Percentiles rank a stretch among this genome's conserved stretches.
Evolutionary conservation across 2,797 vertebrate species (phyloP).

Genomic region (Harpagifer antarcticus): DNA sequence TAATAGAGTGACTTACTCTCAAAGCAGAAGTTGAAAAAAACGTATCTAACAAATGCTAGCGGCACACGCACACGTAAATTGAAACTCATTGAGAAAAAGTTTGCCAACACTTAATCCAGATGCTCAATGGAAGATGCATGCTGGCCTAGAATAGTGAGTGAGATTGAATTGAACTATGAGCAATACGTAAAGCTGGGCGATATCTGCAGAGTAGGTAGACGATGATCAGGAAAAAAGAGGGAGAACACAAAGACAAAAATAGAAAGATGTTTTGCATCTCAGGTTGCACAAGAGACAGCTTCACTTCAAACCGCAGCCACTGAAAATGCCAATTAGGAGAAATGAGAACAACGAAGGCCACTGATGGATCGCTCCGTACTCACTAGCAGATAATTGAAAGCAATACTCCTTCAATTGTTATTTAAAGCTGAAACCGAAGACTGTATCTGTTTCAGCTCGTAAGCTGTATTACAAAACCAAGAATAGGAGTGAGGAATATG

Average conservation of each 20-base stretch:
- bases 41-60: not conserved
- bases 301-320: conserved; percentile 23
- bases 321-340: conserved; percentile 52
- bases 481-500: conserved; percentile 30
- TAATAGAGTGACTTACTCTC: not conserved
- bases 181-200: not conserved
- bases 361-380: conserved; percentile 48
- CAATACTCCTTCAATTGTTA: conserved; percentile 36
- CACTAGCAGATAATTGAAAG: conserved; percentile 49
- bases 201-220: not conserved
- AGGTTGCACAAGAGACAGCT: conserved; percentile 4
- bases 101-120: not conserved
- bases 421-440: conserved; percentile 12
- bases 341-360: conserved; percentile 40
- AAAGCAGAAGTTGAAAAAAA: not conserved
- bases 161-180: not conserved
- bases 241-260: not conserved
- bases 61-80: not conserved
- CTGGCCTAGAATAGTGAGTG: not conserved
- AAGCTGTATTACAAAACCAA: conserved; percentile 30
- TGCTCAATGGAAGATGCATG: conserved; percentile 11
- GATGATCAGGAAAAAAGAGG: not conserved
- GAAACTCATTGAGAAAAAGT: not conserved
- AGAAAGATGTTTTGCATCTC: conserved; percentile 9
- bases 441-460: conserved; percentile 26